These are phyloP conservation scores for Agriopis marginaria DNA, from an alignment of 2,888 invertebrate genomes.

Conservation along the genomic window DNA sequence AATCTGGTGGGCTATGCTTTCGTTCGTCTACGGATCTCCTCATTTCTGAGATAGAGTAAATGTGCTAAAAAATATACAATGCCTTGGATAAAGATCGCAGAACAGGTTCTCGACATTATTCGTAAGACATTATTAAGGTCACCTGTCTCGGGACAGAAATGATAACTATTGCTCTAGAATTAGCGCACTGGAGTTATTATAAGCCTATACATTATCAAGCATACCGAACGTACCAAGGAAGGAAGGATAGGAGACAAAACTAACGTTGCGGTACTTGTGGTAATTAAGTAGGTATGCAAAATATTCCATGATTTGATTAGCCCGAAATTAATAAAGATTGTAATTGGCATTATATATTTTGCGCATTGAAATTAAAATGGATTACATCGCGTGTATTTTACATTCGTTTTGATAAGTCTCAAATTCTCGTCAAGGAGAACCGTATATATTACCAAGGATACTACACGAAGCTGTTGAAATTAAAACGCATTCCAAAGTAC, in stretches of 20 bases:
- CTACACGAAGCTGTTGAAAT: too few species aligned
- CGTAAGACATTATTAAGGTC: neutral
- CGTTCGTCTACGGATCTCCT: too few species aligned
- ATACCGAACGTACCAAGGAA: neutral
- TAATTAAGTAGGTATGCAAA: neutral
- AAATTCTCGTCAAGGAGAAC: too few species aligned
- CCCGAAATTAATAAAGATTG: too few species aligned
- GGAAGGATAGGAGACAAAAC: slow-evolving; percentile 5
- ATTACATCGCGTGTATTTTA: too few species aligned
- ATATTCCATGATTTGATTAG: neutral
- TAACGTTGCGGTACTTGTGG: neutral
- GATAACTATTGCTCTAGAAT: neutral
- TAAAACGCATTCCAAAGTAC: too few species aligned
- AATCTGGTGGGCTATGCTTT: too few species aligned
- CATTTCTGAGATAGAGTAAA: too few species aligned
- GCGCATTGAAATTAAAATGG: too few species aligned
- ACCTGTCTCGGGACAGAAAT: neutral
- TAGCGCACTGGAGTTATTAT: neutral
- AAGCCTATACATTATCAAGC: neutral
- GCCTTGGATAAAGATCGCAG: neutral
- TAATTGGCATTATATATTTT: neutral
- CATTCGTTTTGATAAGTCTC: too few species aligned
- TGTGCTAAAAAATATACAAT: too few species aligned
- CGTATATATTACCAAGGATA: too few species aligned
- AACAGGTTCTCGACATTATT: neutral